A percentile compares a stretch with the other conserved stretches of the same genome.
Conservation (phyloP, 1,140 invertebrate species). For the Pristionchus pacificus region DNA sequence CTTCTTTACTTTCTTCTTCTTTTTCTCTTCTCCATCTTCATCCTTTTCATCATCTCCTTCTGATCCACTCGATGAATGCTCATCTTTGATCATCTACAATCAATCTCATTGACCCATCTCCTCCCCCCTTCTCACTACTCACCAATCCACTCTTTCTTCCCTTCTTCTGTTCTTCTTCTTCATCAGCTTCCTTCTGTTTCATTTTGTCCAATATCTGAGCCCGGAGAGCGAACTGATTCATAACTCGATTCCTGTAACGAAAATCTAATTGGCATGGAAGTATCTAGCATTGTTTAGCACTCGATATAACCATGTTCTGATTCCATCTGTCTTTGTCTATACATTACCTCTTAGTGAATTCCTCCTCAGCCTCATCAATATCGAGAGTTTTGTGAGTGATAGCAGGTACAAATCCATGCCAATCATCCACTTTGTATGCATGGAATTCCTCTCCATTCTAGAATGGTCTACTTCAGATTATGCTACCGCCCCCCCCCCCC, state of each 20-base stretch:
- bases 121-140: background rate
- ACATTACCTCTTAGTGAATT: conserved; percentile 40
- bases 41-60: conserved; percentile 41
- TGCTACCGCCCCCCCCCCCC: background rate
- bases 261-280: background rate
- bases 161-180: conserved; percentile 31
- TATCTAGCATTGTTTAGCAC: too few relatives aligned
- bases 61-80: conserved; percentile 41
- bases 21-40: conserved; percentile 32
- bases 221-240: conserved; percentile 57
- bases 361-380: conserved; percentile 54
- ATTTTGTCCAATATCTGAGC: conserved; percentile 49
- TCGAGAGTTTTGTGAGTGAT: conserved; percentile 45
- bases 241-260: conserved; percentile 42
- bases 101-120: background rate
- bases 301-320: too few relatives aligned
- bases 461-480: conserved; percentile 14
- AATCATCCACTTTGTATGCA: conserved; percentile 52
- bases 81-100: conserved; percentile 46
- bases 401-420: conserved; percentile 51
- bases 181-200: conserved; percentile 45
- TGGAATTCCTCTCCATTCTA: conserved; percentile 46
- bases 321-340: background rate
- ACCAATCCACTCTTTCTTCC: conserved; percentile 15
- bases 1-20: conserved; percentile 38